These are phyloP conservation scores for Acanthiza pusilla DNA, from an alignment of 2,797 vertebrate species.

Conservation along the genomic window DNA sequence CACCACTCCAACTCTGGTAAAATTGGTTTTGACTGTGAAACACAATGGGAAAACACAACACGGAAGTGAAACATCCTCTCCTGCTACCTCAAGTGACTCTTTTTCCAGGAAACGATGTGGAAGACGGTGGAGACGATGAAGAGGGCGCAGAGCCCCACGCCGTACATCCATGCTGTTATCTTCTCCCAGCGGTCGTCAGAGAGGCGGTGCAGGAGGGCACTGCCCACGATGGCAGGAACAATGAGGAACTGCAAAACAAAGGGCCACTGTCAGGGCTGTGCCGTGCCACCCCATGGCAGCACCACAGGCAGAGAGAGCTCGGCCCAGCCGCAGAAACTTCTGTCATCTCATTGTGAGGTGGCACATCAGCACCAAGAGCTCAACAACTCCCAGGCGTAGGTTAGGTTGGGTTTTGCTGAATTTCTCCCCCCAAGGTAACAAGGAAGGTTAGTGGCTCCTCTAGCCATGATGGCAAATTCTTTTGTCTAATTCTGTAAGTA, in stretches of 20 bases:
- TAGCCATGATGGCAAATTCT: background rate
- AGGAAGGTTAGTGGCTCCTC: background rate
- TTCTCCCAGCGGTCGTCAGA: constrained; percentile 90
- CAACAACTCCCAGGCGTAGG: rapidly evolving
- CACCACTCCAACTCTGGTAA: background rate
- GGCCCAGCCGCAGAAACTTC: background rate
- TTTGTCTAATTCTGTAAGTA: background rate
- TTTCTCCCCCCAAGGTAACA: background rate
- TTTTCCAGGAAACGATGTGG: constrained; percentile 95
- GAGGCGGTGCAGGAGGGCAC: constrained; percentile 86
- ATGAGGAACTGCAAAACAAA: constrained; percentile 83
- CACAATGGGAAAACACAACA: background rate
- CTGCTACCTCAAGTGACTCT: constrained; percentile 91
- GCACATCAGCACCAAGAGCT: background rate
- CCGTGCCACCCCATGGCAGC: background rate
- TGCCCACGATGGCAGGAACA: constrained; percentile 90
- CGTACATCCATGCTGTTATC: constrained; percentile 94
- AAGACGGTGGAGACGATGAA: constrained; percentile 96
- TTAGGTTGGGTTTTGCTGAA: rapidly evolving
- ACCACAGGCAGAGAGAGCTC: background rate
- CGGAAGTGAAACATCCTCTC: background rate
- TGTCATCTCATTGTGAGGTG: background rate
- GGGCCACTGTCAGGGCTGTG: background rate
- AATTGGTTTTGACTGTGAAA: background rate
- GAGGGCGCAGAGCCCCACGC: constrained; percentile 90